Evolutionary conservation across 2,797 vertebrate genomes (phyloP), one percentile per base, ranked within the genome.

Genomic region (Neomorphus geoffroyi): DNA sequence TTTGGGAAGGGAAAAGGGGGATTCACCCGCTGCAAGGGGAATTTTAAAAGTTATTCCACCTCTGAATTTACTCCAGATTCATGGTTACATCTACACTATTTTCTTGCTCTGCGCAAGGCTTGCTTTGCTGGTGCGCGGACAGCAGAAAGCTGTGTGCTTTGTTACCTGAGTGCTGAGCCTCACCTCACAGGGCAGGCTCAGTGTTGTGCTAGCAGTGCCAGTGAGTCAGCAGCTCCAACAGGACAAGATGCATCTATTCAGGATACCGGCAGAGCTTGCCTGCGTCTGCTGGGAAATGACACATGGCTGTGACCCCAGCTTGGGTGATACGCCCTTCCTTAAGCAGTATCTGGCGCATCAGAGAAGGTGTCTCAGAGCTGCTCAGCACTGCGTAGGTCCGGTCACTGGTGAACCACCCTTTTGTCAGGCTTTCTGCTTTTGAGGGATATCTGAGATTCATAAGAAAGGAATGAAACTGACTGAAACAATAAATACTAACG

Each of bases 291-390:
- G 22, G 80, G 82, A 74, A 79, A 53, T 0, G 1, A 45, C 37
- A 3, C 0, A 1, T 19, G n/a, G 19, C 62, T 6, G 1, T 41
- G 58, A 61, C 64, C 23, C 6, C 50, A 60, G 10, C 4, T 73
- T 64, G 16, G 26, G 23, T 37, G n/a, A 22, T 6, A 60, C 26
- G 57, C 16, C 11, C 17, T 56, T 39, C 35, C 75, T 50, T 56
- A 43, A 66, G 65, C 32, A 46, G 58, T 58, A 53, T 32, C 33
- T 46, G 15, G 11, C 54, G 35, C 13, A 54, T 57, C 61, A 65
- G 43, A 85, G 56, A 30, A 82, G 45, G 5, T 32, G 11, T 57
- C 60, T 80, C 2, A 1, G 35, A 66, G 21, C 10, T 78, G 65
- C 46, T 56, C 67, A 51, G 46, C 50, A 19, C 24, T 16, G 28